Base-by-base conservation (phyloP, 2,888 invertebrate genomes). In the Sinelater perroti region DNA sequence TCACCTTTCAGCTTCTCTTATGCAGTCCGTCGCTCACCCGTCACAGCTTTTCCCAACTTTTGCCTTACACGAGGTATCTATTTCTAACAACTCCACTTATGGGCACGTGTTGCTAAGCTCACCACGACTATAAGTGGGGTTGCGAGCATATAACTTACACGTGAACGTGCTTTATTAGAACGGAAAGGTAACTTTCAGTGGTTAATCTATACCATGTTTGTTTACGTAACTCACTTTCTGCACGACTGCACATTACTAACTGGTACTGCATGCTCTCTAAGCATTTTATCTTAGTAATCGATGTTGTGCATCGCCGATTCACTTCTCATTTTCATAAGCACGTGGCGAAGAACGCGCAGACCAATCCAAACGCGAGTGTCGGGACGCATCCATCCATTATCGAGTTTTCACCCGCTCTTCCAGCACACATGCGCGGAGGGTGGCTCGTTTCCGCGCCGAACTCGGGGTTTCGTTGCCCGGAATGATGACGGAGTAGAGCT, bases 401-500 rank as follows among this genome's bases (percentile, higher is more conserved):
- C 52, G 66, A 66, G 55, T 51, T 59, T 66, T 61, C 36, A 18
- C 44, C 60, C 61, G 60, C 59, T 60, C 52, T 56, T 47, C 42
- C 20, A 53, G 16, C 50, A 56, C 60, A 57, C 66, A 64, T 58
- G 66, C 66, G 64, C 47, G 31, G 3, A 53, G 45, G 57, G 56
- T 61, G 60, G 53, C 56, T 55, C 57, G 49, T 64, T 60, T 56
- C 56, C 53, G 63, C 60, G 64, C 56, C 56, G 63, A 62, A 62
- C 58, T 58, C 47, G 57, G 54, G 57, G 52, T 56, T 58, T 49
- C 54, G 58, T 57, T 55, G 58, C 56, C 56, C 63, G 61, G 58
- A 53, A 58, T 49, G 52, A 47, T 30, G 53, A 40, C 47, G 54
- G 49, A 59, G 21, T 54, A 59, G 44, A 57, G 56, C 60, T 61